Evolutionary conservation across 2,797 vertebrate species (phyloP), one percentile per base, ranked within the genome.

Genomic region (Myotis myotis): DNA sequence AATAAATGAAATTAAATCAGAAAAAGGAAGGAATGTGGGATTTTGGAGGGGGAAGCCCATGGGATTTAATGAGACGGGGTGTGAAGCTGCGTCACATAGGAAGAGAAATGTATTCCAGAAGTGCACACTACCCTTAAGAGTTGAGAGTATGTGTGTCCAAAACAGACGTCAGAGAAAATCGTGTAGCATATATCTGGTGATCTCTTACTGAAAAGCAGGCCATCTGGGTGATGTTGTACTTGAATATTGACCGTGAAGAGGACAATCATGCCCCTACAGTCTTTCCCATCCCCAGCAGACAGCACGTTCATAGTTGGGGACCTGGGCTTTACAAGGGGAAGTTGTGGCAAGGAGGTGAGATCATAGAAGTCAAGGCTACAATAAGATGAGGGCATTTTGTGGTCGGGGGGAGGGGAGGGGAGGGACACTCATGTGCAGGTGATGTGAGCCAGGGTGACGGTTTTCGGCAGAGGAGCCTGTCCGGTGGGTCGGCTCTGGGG

Each of bases 61-160:
- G 36, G 7, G 38, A 25, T 44, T 44, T 71, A 51, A 5, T 33
- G 55, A 82, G 4, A 5, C 5, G 41, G 57, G 23, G n/a, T 55
- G 49, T n/a, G 16, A 95, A 64, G 22, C n/a, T 41, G 84, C 36
- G 2, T 41, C 28, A 30, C 44, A n/a, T 72, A 36, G 41, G 72
- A 33, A 57, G 51, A 83, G 33, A 93, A 87, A 38, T 47, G 28
- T 22, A 74, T 91, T 5, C 4, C 22, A 72, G 64, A 84, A 66
- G 84, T 53, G 44, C 25, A 72, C 22, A 28, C 49, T 22, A 19
- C 8, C 16, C 8, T n/a, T 55, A 71, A 44, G 38, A 70, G 75
- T 55, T 85, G 75, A 87, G 33, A 66, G 19, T 72, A 17, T 57
- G 22, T 55, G 53, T 66, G 62, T 80, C 55, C 74, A 79, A 76